Base-by-base conservation (phyloP, 2,113 vertebrate genomes). In the Phocoena sinus region DNA sequence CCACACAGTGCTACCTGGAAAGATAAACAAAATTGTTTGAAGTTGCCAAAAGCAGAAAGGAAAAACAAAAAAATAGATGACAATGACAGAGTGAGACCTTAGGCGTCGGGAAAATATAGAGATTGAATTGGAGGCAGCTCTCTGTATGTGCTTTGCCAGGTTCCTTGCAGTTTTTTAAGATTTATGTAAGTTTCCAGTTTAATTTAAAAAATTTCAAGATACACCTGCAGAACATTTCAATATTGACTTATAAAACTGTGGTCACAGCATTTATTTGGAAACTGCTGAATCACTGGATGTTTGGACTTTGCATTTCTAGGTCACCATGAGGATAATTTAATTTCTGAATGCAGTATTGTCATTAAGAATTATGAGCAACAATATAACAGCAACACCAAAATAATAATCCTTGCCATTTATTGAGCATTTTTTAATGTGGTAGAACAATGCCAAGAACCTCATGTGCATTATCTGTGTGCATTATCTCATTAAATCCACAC, bases 321-420 rank as follows among this genome's bases (percentile, higher is more conserved):
- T 85, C 74, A 84, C 20, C 10, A 4, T 31, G 58, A 91, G 50
- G 41, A 36, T 91, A 89, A 84, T 80, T 71, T 89, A 38, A 82
- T 83, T 91, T 91, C 36, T 79, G 17, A 60, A 76, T 77, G 3
- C 85, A 77, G 25, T 44, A 17, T 56, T 60, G 44, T 84, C 88
- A 82, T 71, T 94, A 95, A 90, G 67, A 89, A 73, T 94, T 93
- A 88, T 88, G 38, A 81, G 23, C 23, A 74, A 21, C 18, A 60
- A 1, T 84, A 44, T 47, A 92, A 21, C 31, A 71, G 7, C n/a
- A 53, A 50, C 12, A 60, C 28, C 15, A 91, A 93, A 94, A 70
- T 73, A 90, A 85, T 50, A 26, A 41, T 44, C 13, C 1, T 2
- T 28, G 44, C 17, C n/a, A 7, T 88, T 71, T 12, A 44, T 0